Evolutionary conservation across 2,113 vertebrate species (phyloP), one percentile per base, ranked within the genome.

Genomic region (Amazona guildingii): DNA sequence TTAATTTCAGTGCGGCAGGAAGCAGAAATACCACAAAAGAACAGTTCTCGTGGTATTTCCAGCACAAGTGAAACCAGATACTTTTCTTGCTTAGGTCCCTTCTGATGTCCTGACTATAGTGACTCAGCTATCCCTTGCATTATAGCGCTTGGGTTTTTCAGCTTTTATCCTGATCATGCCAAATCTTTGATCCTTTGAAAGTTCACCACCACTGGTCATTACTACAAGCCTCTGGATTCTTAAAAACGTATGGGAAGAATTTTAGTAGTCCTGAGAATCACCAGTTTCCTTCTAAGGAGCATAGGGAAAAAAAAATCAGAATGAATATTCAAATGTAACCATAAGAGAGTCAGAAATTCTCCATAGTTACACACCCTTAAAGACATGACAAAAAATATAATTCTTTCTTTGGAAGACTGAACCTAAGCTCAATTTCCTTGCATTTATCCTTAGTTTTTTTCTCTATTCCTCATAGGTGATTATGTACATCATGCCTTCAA

Each of bases 1-100:
- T 90, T 94, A 88, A 96, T 96, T 96, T 92, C 54, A 96, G 79
- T 55, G 85, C 81, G 94, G 88, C 61, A 94, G 79, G 88, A 96
- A 86, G 85, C 20, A 90, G 78, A 83, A 39, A 49, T 2, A 83
- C 94, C 95, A 94, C 95, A 96, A 86, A 64, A 90, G 55, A 86
- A 72, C 23, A 7, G 75, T 93, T 97, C 95, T 79, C 94, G 90
- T 67, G 88, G 54, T 92, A 96, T 93, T 96, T 96, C 72, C 39
- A 80, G 85, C 29, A 54, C 2, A 77, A 83, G 54, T 43, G 37
- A 96, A 96, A 94, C 87, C 90, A 74, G 54, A 59, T 29, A 49
- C 72, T 86, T 67, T 93, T 54, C 79, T 63, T 83, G 63, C 64
- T 88, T 2, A 17, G 54, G 80, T 95, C 68, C 28, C 59, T 43